Percentiles rank a stretch among this genome's conserved stretches.
These are phyloP conservation scores for Hippopotamus amphibius DNA, from an alignment of 2,113 vertebrate species.

Conservation along the genomic window DNA sequence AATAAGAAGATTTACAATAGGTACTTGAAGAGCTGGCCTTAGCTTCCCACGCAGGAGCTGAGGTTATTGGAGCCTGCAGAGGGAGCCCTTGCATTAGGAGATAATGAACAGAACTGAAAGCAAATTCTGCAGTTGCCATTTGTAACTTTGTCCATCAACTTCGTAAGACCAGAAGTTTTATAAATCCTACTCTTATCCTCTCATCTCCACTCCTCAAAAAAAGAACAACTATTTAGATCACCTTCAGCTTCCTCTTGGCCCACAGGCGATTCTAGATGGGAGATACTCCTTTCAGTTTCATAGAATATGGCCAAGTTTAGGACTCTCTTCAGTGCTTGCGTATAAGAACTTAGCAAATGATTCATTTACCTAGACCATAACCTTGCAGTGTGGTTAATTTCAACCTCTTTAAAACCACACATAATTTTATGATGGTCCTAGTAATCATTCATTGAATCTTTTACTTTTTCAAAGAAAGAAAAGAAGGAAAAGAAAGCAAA, in stretches of 20 bases:
- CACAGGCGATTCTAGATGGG: neutral
- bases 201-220: neutral
- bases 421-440: neutral
- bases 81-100: slow-evolving; percentile 83
- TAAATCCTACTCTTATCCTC: neutral
- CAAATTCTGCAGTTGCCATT: neutral
- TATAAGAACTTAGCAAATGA: slow-evolving; percentile 7
- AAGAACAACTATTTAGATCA: neutral
- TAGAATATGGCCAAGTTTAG: neutral
- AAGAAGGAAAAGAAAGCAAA: neutral
- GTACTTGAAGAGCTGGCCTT: neutral
- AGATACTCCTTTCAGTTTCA: neutral
- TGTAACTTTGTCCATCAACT: neutral
- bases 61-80: slow-evolving; percentile 79
- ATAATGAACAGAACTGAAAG: slow-evolving; percentile 1
- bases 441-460: neutral
- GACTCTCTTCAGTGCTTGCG: neutral
- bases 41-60: neutral
- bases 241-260: neutral
- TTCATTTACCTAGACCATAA: neutral
- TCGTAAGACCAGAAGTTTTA: neutral
- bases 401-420: neutral
- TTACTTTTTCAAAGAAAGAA: neutral
- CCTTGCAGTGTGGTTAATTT: neutral
- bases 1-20: neutral